Evolutionary conservation across 2,113 vertebrate species (phyloP).

Genomic region (Cryptomyrus ogoouensis): DNA sequence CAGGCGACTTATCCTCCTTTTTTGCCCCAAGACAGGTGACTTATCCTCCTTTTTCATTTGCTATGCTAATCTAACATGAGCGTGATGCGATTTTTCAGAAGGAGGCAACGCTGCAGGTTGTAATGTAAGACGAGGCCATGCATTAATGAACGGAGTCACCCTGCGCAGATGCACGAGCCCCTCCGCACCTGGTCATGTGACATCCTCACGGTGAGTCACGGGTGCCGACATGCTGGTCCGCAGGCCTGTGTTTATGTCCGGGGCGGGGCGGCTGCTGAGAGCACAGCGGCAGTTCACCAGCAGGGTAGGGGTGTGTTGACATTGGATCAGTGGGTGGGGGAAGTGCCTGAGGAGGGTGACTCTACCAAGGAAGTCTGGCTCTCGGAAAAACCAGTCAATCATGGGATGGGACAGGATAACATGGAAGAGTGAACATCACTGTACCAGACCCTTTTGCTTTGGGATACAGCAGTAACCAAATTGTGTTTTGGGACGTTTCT

Average conservation of each 20-base stretch:
- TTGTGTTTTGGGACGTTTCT: background rate
- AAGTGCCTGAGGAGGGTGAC: background rate
- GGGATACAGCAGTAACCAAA: background rate
- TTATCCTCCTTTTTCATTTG: background rate
- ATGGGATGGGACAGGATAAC: background rate
- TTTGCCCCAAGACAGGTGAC: no score
- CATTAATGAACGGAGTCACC: background rate
- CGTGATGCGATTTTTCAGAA: background rate
- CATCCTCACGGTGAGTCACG: background rate
- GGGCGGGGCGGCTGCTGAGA: background rate
- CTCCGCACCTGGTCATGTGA: background rate
- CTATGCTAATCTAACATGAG: background rate
- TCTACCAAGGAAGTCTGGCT: background rate
- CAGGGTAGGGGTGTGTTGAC: background rate
- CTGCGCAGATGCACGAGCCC: background rate
- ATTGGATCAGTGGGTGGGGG: background rate
- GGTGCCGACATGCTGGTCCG: background rate
- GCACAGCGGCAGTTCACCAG: background rate
- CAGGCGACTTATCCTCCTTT: no score
- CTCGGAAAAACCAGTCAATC: background rate
- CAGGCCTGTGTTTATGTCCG: background rate
- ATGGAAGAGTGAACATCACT: background rate
- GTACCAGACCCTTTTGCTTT: background rate
- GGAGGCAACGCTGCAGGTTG: background rate
- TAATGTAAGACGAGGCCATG: background rate